These are phyloP conservation scores for Synergus japonicus DNA, from an alignment of 2,888 invertebrate species.

Conservation along the genomic window DNA sequence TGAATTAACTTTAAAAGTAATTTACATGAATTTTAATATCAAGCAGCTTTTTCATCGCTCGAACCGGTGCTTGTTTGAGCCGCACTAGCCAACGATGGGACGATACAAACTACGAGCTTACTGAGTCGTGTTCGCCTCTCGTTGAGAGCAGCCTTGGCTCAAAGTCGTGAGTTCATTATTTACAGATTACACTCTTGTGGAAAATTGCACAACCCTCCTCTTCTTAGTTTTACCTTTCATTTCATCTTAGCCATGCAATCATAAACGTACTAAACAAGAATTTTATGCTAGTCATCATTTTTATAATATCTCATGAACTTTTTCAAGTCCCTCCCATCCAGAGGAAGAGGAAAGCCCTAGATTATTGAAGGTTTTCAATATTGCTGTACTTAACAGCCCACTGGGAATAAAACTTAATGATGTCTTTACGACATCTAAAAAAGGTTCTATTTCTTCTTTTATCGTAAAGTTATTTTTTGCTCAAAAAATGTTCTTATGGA, in stretches of 20 bases:
- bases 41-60: not conserved
- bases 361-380: not conserved
- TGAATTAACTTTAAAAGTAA: not conserved
- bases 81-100: conserved; percentile 51
- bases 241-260: not conserved
- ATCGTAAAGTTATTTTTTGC: not conserved
- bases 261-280: not conserved
- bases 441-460: not conserved
- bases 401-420: not conserved
- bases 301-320: not conserved
- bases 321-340: not conserved
- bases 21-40: conserved; percentile 8
- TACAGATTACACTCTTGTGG: conserved; percentile 63
- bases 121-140: conserved; percentile 47
- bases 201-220: conserved; percentile 56
- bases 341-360: not conserved
- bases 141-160: conserved; percentile 49
- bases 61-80: conserved; percentile 45
- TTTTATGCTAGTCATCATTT: conserved; percentile 1
- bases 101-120: conserved; percentile 63
- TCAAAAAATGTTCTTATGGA: not conserved
- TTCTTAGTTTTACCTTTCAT: conserved; percentile 6
- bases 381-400: conserved; percentile 7
- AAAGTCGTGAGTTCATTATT: conserved; percentile 67
- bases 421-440: not conserved